Conservation (phyloP, 2,888 invertebrate genomes). For the Bombylius major region DNA sequence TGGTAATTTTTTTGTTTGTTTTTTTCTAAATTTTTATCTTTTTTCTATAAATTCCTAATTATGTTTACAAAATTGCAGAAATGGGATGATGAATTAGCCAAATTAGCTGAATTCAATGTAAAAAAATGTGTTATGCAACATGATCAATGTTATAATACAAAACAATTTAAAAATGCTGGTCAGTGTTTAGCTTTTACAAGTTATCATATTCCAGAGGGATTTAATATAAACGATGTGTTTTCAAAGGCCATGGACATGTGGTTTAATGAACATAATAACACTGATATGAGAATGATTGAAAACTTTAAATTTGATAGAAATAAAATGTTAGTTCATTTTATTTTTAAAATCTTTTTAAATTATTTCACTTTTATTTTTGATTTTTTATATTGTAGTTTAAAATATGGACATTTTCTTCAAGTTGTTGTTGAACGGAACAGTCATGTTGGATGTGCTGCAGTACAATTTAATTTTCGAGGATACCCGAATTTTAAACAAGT, state of each 20-base stretch:
- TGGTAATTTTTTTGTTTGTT: not conserved
- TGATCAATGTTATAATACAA: slow-evolving; percentile 31
- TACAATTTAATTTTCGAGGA: slow-evolving; percentile 26
- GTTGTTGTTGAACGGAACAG: slow-evolving; percentile 31
- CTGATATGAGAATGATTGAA: slow-evolving; percentile 27
- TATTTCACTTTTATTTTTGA: no score
- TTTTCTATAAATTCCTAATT: no score
- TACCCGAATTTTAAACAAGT: slow-evolving; percentile 27
- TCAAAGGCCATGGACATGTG: slow-evolving; percentile 22
- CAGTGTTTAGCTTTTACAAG: slow-evolving; percentile 30
- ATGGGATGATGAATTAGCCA: slow-evolving; percentile 32
- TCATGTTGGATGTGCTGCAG: slow-evolving; percentile 33
- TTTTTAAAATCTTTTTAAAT: slow-evolving; percentile 27
- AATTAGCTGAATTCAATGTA: slow-evolving; percentile 12
- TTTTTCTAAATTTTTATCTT: no score
- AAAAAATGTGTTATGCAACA: slow-evolving; percentile 30
- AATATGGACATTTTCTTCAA: slow-evolving; percentile 34
- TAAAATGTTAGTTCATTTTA: slow-evolving; percentile 22
- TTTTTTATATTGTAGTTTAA: slow-evolving; percentile 24
- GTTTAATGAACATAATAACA: slow-evolving; percentile 29
- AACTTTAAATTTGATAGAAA: slow-evolving; percentile 23
- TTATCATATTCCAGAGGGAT: slow-evolving; percentile 14
- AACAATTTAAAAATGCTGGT: slow-evolving; percentile 29
- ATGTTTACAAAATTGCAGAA: slow-evolving; percentile 1
- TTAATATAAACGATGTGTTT: slow-evolving; percentile 19